Conservation (phyloP, 1,140 invertebrate species). For the Brachionus rotundiformis region DNA sequence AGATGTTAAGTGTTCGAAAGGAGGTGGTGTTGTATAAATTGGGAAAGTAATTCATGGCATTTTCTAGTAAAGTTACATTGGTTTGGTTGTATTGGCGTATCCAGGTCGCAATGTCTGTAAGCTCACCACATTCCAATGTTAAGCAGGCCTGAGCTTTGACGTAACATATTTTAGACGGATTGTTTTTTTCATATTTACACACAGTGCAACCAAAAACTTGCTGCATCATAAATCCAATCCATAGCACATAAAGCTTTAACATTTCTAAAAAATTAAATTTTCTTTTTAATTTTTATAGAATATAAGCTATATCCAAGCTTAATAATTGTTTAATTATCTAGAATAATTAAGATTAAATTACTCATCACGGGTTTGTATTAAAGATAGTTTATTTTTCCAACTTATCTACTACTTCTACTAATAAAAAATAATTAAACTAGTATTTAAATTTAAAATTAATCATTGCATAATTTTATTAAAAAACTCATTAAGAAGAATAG, state of each 20-base stretch:
- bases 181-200: background rate
- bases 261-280: conserved; percentile 21
- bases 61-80: background rate
- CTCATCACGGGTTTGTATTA: background rate
- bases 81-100: background rate
- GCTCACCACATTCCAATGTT: background rate
- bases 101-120: background rate
- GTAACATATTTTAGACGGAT: background rate
- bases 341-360: conserved; percentile 8
- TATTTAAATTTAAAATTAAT: background rate
- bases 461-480: background rate
- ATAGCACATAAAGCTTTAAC: background rate
- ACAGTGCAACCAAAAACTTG: background rate
- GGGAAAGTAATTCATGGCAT: background rate
- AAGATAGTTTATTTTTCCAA: background rate
- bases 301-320: background rate
- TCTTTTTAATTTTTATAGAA: background rate
- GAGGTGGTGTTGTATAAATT: background rate
- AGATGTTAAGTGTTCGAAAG: background rate
- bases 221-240: background rate
- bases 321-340: background rate
- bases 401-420: background rate
- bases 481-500: background rate
- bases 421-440: background rate
- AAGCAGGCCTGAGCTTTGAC: background rate